A percentile compares a stretch with the other conserved stretches of the same genome.
Conservation (phyloP, 2,113 vertebrate species). For the Telmatochromis brachygnathus region DNA sequence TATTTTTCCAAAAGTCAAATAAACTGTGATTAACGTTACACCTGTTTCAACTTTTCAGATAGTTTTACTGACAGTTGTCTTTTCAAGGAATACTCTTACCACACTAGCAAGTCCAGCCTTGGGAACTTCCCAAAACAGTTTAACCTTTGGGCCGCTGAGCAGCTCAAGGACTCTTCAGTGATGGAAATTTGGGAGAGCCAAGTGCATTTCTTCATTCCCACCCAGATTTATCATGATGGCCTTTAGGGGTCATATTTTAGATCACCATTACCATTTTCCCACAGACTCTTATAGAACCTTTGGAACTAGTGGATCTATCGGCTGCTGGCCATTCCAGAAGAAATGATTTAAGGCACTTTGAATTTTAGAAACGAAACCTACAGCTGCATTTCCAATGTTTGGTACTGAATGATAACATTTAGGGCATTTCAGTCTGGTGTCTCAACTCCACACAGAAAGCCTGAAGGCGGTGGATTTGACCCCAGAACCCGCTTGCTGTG, state of each 20-base stretch:
- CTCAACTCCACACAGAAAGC: not conserved
- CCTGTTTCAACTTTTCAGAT: not conserved
- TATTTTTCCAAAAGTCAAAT: not conserved
- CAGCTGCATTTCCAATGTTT: not conserved
- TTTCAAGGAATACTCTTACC: not conserved
- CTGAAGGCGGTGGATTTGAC: not conserved
- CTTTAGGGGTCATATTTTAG: not conserved
- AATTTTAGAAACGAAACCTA: not conserved
- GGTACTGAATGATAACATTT: not conserved
- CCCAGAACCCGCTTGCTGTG: not conserved
- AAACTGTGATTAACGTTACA: not conserved
- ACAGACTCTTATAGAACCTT: not conserved
- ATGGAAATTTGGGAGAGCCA: not conserved
- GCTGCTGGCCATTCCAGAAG: not conserved
- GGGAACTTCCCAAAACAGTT: not conserved
- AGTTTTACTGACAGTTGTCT: not conserved
- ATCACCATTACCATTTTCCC: not conserved
- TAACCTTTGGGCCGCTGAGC: no score
- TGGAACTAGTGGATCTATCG: not conserved
- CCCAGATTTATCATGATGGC: not conserved
- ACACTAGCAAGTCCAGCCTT: fast-evolving
- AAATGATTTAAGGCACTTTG: fast-evolving
- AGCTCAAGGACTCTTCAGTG: not conserved
- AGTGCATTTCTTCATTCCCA: not conserved
- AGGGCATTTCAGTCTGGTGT: not conserved